Evolutionary conservation across 2,888 invertebrate species (phyloP), one percentile per base, ranked within the genome.

Genomic region (Hirtodrosophila cameraria): DNA sequence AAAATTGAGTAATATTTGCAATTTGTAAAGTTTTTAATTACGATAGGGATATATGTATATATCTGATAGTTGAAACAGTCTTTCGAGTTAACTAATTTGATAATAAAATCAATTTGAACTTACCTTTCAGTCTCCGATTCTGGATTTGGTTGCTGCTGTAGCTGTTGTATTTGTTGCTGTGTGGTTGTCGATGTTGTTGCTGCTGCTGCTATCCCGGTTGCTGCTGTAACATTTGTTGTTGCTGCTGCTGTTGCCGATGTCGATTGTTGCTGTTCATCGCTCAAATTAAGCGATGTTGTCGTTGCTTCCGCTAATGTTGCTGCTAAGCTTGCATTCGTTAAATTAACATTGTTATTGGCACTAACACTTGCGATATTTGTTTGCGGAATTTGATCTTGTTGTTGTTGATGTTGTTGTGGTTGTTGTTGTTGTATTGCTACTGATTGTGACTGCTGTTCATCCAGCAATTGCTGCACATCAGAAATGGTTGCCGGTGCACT

Each of bases 121-220:
- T 67, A 91, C 91, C 91, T 91, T 90, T 91, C 91, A 90, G 89
- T 91, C 87, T 91, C 91, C 78, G 90, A 88, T 83, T 91, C 90
- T 78, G 88, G 68, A 80, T 86, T 90, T 82, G 84, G 86, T 84
- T 75, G 81, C 68, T 83, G 81, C 50, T 88, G 88, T 69, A 78
- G 73, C 70, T 71, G 83, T 72, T 52, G 73, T 61, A 69, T 75
- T 31, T 70, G 80, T 65, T 61, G 71, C 53, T 72, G 86, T 59
- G 85, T 70, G 31, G 71, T 59, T 67, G 78, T 67, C 64, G 66
- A 35, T 53, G 86, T 23, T 45, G 73, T 43, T 45, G 79, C 59
- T 45, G 41, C 48, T 60, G 71, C 30, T 57, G 68, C 66, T 46
- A 63, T 18, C 52, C 65, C 13, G 58, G 71, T 42, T 42, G 74